phyloP scores from a whole-genome alignment of 2,797 vertebrate species.

The Brachyalestes nurse region DNA sequence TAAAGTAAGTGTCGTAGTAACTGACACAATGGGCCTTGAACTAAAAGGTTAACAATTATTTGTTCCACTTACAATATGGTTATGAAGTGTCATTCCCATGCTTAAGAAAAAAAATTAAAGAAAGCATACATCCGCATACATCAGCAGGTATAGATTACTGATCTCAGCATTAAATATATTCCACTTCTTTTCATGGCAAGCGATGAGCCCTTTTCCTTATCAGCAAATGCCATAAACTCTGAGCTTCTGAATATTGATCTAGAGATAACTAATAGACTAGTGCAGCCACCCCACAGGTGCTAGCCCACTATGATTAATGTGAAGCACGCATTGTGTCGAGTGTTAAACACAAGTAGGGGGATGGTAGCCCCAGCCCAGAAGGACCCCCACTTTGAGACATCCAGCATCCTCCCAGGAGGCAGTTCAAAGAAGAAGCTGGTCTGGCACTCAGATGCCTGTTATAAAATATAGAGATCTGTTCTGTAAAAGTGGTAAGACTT shows the following conservation, averaged over 20 bases:
- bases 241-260: constrained; percentile 14
- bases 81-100: too few relatives aligned
- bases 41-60: too few relatives aligned
- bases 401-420: constrained; percentile 18
- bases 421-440: constrained; percentile 36
- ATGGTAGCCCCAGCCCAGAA: neutral
- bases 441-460: constrained; percentile 33
- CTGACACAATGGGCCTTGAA: too few relatives aligned
- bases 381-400: constrained; percentile 20
- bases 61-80: too few relatives aligned
- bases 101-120: too few relatives aligned
- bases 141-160: neutral
- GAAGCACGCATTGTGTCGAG: neutral
- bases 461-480: constrained; percentile 15
- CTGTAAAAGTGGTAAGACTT: constrained; percentile 8
- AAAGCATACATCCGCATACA: neutral
- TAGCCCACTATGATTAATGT: neutral
- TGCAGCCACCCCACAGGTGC: neutral
- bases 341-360: neutral
- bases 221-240: constrained; percentile 39
- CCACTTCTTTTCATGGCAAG: neutral
- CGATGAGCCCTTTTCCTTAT: constrained; percentile 1
- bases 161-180: constrained; percentile 12
- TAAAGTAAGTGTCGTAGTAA: too few relatives aligned
- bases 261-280: constrained; percentile 3